phyloP scores from a whole-genome alignment of 2,113 vertebrate genomes.

The Prinia subflava region DNA sequence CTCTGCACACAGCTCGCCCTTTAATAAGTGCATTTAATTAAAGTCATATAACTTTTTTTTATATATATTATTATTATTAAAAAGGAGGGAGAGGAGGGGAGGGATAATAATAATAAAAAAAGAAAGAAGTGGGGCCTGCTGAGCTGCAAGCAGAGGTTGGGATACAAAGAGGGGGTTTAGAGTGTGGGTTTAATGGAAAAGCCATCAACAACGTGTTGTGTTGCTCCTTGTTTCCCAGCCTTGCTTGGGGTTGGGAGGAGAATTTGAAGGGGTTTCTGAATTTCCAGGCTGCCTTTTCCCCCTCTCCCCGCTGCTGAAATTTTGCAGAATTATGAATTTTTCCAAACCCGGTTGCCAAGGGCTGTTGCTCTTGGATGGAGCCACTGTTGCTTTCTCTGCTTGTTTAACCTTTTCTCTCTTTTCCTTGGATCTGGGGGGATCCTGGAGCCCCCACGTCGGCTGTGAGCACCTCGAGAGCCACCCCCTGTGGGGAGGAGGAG shows the following conservation, averaged over 20 bases:
- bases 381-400: neutral
- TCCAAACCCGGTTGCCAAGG: neutral
- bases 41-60: conserved; percentile 78
- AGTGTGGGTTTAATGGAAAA: conserved; percentile 32
- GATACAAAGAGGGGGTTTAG: conserved; percentile 53
- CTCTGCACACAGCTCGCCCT: conserved; percentile 75
- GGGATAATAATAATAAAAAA: neutral
- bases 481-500: neutral
- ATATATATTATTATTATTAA: conserved; percentile 62
- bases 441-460: neutral
- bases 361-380: conserved; percentile 18
- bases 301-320: neutral
- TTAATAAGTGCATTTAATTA: conserved; percentile 84
- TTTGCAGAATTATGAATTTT: conserved; percentile 15
- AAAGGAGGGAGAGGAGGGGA: conserved; percentile 9
- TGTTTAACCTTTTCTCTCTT: neutral
- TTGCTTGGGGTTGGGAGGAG: neutral
- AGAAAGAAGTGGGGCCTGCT: neutral
- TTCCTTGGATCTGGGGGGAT: neutral
- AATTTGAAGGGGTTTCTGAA: neutral
- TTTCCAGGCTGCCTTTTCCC: neutral
- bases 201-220: neutral
- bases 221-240: conserved; percentile 31
- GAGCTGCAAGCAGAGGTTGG: conserved; percentile 28
- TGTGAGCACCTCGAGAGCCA: neutral